Evolutionary conservation across 1,140 invertebrate species (phyloP).

Genomic region (Goniozus legneri): DNA sequence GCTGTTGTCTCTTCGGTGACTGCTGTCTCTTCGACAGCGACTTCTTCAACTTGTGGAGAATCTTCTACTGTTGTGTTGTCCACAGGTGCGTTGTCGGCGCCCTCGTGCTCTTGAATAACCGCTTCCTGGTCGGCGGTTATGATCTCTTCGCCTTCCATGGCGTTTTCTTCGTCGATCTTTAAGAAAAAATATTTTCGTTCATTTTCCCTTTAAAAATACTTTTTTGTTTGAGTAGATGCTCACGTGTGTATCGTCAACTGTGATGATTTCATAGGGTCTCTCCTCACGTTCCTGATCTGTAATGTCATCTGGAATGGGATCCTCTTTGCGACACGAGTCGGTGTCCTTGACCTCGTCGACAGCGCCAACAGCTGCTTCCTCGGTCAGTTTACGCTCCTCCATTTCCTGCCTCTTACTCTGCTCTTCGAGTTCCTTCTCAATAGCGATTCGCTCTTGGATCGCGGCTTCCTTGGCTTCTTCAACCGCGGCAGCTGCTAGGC

Average conservation of each 20-base stretch:
- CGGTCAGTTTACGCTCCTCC: slow-evolving; percentile 33
- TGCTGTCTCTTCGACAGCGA: background rate
- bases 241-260: slow-evolving; percentile 41
- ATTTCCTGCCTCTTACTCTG: slow-evolving; percentile 32
- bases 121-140: background rate
- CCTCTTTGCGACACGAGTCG: slow-evolving; percentile 20
- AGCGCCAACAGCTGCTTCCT: slow-evolving; percentile 7
- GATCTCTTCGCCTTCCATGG: slow-evolving; percentile 12
- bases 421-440: slow-evolving; percentile 25
- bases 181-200: background rate
- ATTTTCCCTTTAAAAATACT: background rate
- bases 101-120: background rate
- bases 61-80: slow-evolving; percentile 6
- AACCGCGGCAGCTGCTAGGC: slow-evolving; percentile 33
- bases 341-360: slow-evolving; percentile 9
- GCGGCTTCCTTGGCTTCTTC: slow-evolving; percentile 24
- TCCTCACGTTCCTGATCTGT: slow-evolving; percentile 41
- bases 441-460: slow-evolving; percentile 14
- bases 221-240: slow-evolving; percentile 2
- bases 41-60: slow-evolving; percentile 20
- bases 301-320: slow-evolving; percentile 11
- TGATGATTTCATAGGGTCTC: slow-evolving; percentile 30
- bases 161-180: slow-evolving; percentile 35
- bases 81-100: background rate
- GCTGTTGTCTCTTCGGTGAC: background rate